These are phyloP conservation scores for Oeneis ivallda DNA, from an alignment of 2,888 invertebrate genomes.

Conservation along the genomic window DNA sequence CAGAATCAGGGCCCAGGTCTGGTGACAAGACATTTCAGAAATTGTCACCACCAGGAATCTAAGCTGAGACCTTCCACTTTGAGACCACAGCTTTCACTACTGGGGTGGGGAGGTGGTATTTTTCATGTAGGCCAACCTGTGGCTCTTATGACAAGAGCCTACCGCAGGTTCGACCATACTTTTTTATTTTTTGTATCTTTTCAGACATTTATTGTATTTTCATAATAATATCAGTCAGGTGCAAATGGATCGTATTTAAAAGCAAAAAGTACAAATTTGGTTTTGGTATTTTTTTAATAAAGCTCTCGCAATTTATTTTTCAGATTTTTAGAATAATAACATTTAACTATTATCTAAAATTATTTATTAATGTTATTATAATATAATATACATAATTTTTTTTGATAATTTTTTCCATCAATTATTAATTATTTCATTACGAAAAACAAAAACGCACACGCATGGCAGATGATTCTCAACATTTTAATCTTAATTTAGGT, in stretches of 20 bases:
- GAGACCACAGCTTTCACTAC: no score
- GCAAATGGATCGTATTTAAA: not conserved
- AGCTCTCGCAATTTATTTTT: not conserved
- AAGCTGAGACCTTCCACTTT: no score
- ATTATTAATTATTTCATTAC: conserved; percentile 55
- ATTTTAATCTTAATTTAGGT: conserved; percentile 73
- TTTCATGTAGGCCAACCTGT: no score
- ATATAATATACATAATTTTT: conserved; percentile 54
- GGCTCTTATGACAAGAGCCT: no score
- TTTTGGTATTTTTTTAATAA: not conserved
- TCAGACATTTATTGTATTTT: no score
- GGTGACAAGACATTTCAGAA: no score
- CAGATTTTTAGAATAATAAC: conserved; percentile 28
- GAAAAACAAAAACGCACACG: conserved; percentile 63
- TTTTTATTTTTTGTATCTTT: no score
- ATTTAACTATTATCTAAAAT: conserved; percentile 42
- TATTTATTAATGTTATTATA: conserved; percentile 39
- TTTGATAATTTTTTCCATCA: conserved; percentile 61
- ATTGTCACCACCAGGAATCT: no score
- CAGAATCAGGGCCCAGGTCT: no score
- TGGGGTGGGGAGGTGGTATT: no score
- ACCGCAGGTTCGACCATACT: no score
- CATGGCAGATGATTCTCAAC: conserved; percentile 66
- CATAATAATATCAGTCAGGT: no score
- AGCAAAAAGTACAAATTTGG: conserved; percentile 1